Conservation (phyloP, 2,888 invertebrate genomes). For the Chymomyza caudatula region DNA sequence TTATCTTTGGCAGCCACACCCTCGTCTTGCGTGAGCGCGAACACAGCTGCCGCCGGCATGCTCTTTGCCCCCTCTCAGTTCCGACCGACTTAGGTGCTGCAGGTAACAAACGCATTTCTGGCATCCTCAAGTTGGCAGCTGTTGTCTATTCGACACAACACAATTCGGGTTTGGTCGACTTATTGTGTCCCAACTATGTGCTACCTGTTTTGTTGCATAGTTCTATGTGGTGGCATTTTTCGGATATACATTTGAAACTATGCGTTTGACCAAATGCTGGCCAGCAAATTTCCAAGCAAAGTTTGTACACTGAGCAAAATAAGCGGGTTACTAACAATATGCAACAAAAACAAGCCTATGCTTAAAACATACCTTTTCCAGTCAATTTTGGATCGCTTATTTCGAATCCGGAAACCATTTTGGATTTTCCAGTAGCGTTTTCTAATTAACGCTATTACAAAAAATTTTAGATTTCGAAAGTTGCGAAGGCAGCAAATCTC, state of each 20-base stretch:
- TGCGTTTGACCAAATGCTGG: neutral
- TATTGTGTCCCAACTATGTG: neutral
- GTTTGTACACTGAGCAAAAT: no score
- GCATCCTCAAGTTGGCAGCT: neutral
- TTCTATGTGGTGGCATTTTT: neutral
- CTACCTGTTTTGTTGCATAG: neutral
- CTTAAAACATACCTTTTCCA: no score
- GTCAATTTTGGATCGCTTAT: no score
- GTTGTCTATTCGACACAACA: neutral
- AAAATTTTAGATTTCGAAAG: no score
- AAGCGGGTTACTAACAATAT: no score
- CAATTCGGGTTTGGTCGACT: neutral
- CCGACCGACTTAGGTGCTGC: neutral
- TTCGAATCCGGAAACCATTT: no score
- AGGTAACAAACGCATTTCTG: neutral
- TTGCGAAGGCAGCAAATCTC: no score
- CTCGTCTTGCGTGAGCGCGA: slow-evolving; percentile 1
- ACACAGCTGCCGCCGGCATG: slow-evolving; percentile 21
- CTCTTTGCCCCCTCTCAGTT: slow-evolving; percentile 10
- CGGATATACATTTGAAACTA: no score
- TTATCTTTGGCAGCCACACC: neutral
- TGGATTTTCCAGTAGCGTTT: no score
- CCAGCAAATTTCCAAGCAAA: neutral
- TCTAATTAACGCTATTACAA: no score
- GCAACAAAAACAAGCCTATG: no score